phyloP scores from a whole-genome alignment of 2,113 vertebrate genomes.

The Marmota monax region DNA sequence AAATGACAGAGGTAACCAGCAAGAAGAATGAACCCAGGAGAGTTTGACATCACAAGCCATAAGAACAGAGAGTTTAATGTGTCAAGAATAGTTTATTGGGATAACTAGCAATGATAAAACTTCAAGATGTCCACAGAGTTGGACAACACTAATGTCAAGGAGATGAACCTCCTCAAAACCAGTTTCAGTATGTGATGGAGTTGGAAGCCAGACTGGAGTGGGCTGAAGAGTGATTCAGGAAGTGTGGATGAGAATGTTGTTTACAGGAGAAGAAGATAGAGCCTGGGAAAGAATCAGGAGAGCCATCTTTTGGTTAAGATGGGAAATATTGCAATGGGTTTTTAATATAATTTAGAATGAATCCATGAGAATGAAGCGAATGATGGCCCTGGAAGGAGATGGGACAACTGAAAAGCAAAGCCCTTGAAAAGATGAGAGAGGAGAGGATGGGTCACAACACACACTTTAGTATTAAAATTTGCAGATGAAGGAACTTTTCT shows the following conservation, averaged over 20 bases:
- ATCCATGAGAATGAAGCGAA: background rate
- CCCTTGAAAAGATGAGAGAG: background rate
- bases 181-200: background rate
- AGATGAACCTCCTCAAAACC: background rate
- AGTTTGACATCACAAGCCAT: background rate
- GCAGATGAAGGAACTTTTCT: background rate
- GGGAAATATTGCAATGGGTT: background rate
- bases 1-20: background rate
- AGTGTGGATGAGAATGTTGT: background rate
- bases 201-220: background rate
- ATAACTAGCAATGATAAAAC: background rate
- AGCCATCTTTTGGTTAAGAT: background rate
- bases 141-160: background rate
- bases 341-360: background rate
- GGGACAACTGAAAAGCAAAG: background rate
- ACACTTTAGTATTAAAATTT: background rate
- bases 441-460: background rate
- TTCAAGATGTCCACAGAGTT: background rate
- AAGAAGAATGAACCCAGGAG: background rate
- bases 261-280: background rate
- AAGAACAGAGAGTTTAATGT: background rate
- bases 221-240: background rate
- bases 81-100: background rate
- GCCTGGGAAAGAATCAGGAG: background rate
- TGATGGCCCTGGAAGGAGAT: background rate